Percentiles rank a stretch among this genome's conserved stretches.
These are phyloP conservation scores for Corythornis leucogaster DNA, from an alignment of 2,797 vertebrate species.

Conservation along the genomic window DNA sequence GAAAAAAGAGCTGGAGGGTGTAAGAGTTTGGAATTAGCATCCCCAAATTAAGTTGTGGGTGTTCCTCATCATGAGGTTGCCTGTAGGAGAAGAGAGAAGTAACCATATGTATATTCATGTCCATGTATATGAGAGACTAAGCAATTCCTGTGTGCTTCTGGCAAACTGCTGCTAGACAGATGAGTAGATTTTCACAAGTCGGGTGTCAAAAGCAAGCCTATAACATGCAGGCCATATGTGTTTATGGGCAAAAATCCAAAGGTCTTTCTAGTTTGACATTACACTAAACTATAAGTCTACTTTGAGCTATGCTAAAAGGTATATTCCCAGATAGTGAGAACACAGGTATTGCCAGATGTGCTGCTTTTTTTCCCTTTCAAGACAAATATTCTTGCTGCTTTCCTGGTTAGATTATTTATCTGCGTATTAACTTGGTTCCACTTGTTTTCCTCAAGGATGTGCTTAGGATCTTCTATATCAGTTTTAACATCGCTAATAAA, in stretches of 20 bases:
- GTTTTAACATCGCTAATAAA: neutral
- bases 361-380: neutral
- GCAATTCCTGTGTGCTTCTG: neutral
- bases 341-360: neutral
- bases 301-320: neutral
- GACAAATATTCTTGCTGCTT: neutral
- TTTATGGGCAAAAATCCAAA: neutral
- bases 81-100: conserved; percentile 11
- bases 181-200: neutral
- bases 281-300: neutral
- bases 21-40: conserved; percentile 18
- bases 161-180: neutral
- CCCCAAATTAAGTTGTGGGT: neutral
- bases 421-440: neutral
- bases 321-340: neutral
- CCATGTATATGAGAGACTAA: neutral
- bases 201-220: neutral
- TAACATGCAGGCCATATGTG: neutral
- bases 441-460: neutral
- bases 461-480: neutral
- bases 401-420: neutral
- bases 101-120: conserved; percentile 6
- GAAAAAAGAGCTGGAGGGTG: neutral
- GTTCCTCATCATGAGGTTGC: neutral
- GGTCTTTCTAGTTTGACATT: neutral